Evolutionary conservation across 1,140 invertebrate species (phyloP).

Genomic region (Procambarus clarkii): DNA sequence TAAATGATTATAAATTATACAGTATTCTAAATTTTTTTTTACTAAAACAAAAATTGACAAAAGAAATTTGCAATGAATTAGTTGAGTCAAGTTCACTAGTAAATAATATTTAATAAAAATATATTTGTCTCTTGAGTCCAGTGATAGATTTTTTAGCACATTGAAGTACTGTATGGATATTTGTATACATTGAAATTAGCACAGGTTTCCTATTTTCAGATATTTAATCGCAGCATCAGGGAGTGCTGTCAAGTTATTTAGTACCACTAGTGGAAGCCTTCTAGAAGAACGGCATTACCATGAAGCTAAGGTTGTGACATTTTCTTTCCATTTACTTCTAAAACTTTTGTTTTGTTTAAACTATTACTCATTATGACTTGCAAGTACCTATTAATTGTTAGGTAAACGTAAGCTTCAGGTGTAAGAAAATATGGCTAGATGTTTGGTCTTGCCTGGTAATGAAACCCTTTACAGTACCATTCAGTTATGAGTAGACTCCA

Average conservation of each 20-base stretch:
- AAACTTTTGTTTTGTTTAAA: too few species aligned
- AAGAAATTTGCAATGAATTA: background rate
- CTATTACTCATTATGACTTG: too few species aligned
- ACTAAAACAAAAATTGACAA: background rate
- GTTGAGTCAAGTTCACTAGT: background rate
- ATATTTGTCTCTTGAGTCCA: background rate
- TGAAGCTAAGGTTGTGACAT: conserved; percentile 9
- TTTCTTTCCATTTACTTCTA: too few species aligned
- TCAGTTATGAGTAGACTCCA: too few species aligned
- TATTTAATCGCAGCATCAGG: conserved; percentile 5
- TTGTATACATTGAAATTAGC: background rate
- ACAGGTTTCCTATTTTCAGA: background rate
- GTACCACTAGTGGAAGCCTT: conserved; percentile 30
- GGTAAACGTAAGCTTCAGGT: too few species aligned
- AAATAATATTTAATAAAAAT: background rate
- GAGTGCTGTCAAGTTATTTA: conserved; percentile 15
- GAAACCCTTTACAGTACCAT: too few species aligned
- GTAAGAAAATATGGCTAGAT: too few species aligned
- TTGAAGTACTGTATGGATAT: background rate
- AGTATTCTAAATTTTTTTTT: background rate
- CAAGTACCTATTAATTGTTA: too few species aligned
- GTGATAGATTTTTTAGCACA: background rate
- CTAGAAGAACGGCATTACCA: background rate
- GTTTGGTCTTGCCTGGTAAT: too few species aligned
- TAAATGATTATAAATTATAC: too few species aligned